A percentile compares a stretch with the other conserved stretches of the same genome.
phyloP scores from a whole-genome alignment of 2,888 invertebrate species.

The Tetheella fluctuosa region DNA sequence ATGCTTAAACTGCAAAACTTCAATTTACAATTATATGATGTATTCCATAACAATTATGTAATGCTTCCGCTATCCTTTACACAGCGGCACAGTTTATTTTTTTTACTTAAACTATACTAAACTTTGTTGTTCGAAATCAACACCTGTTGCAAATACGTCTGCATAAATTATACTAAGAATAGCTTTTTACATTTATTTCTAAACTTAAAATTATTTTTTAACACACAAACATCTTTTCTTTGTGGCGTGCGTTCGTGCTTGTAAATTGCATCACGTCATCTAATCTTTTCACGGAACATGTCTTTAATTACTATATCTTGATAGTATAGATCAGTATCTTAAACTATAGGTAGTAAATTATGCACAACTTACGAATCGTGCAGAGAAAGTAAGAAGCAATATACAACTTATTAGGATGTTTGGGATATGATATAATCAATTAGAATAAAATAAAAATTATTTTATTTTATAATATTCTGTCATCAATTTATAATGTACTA shows the following conservation, averaged over 20 bases:
- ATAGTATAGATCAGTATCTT: neutral
- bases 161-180: neutral
- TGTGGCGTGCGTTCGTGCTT: neutral
- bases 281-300: neutral
- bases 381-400: constrained; percentile 34
- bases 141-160: neutral
- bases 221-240: neutral
- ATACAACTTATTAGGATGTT: constrained; percentile 5
- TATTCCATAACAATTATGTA: too few relatives aligned
- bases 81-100: neutral
- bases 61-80: too few relatives aligned
- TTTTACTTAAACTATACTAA: neutral
- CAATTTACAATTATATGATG: too few relatives aligned
- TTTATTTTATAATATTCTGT: too few relatives aligned
- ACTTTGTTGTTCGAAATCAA: neutral
- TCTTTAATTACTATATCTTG: neutral
- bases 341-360: constrained; percentile 17
- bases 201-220: neutral
- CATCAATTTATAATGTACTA: too few relatives aligned
- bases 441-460: neutral
- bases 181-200: neutral
- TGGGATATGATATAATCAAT: neutral
- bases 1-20: too few relatives aligned
- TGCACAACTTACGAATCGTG: constrained; percentile 35
- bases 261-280: neutral